Evolutionary conservation across 2,888 invertebrate genomes (phyloP), one percentile per base, ranked within the genome.

Genomic region (Ophion slaviceki): DNA sequence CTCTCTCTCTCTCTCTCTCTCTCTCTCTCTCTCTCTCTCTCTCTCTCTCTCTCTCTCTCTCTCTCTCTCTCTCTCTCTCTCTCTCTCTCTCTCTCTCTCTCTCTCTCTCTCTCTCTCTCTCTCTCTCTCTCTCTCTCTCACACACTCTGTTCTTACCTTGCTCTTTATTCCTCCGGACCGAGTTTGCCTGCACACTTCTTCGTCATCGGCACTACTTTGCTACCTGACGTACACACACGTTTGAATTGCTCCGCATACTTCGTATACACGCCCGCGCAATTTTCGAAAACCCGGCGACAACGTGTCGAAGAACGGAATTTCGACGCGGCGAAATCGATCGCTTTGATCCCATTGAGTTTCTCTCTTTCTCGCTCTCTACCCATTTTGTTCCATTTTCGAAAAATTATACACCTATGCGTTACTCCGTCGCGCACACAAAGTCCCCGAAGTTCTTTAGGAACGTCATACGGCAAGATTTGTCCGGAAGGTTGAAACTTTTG

Each of bases 111-210:
- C 24, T 24, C 24, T 24, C 24, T 24, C 24, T 24, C 24, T 74
- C 53, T 67, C 80, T 72, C 80, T 45, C 74, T 66, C 83, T 53
- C 64, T 71, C 36, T 53, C 76, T 76, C 72, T 64, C 71, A 59
- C 75, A 20, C 79, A 59, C 74, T 70, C 75, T 78, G 57, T 28
- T 32, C 62, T 79, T 57, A 59, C 71, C 85, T 79, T 61, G 83
- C 72, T 64, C 47, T 78, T 53, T 61, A 53, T 45, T 67, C 36
- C 81, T 61, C 24, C 67, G 40, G 72, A 28, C 8, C 28, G 47
- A 59, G 45, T 72, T 80, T 59, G 68, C 36, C 36, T 68, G 47
- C 17, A 11, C 11, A 32, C 68, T 70, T n/a, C 61, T 68, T 24
- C 8, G 3, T 32, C 40, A 24, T 61, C 40, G n/a, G 32, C 32